These are phyloP conservation scores for Falcaria lacertinaria DNA, from an alignment of 2,888 invertebrate genomes.

Conservation along the genomic window DNA sequence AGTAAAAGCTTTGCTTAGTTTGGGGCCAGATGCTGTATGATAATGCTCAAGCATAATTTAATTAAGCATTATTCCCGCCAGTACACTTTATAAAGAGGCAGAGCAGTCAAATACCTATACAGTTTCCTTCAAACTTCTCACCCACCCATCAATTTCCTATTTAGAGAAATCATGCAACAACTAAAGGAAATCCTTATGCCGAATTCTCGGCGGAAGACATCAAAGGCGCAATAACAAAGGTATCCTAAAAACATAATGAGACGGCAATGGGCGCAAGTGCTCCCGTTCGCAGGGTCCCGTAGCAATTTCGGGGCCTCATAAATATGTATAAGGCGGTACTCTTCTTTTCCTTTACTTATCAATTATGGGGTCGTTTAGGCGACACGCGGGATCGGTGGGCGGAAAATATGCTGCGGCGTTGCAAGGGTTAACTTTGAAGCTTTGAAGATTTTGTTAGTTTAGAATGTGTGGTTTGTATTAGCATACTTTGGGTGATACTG, in stretches of 20 bases:
- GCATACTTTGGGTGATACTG: not conserved
- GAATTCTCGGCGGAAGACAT: constrained; percentile 61
- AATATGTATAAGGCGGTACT: constrained; percentile 74
- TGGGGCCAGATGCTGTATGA: too few species aligned
- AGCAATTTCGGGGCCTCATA: constrained; percentile 75
- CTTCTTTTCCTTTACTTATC: constrained; percentile 80
- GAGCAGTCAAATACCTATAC: too few species aligned
- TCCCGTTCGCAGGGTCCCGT: constrained; percentile 73
- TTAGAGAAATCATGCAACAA: constrained; percentile 43
- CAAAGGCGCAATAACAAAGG: constrained; percentile 73
- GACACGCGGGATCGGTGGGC: constrained; percentile 55
- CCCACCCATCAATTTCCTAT: constrained; percentile 23
- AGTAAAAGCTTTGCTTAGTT: too few species aligned
- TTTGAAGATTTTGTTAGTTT: constrained; percentile 41
- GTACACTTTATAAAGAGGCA: too few species aligned
- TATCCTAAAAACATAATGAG: constrained; percentile 76
- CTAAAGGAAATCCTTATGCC: constrained; percentile 53
- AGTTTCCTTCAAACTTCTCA: constrained; percentile 15
- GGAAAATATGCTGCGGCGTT: constrained; percentile 47
- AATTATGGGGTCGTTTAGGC: constrained; percentile 76
- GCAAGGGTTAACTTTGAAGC: constrained; percentile 60
- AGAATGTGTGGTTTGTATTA: constrained; percentile 11
- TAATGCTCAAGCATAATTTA: too few species aligned
- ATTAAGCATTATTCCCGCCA: too few species aligned
- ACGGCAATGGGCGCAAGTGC: constrained; percentile 68